These are phyloP conservation scores for Sphaeramia orbicularis DNA, from an alignment of 2,797 vertebrate genomes.

Conservation along the genomic window DNA sequence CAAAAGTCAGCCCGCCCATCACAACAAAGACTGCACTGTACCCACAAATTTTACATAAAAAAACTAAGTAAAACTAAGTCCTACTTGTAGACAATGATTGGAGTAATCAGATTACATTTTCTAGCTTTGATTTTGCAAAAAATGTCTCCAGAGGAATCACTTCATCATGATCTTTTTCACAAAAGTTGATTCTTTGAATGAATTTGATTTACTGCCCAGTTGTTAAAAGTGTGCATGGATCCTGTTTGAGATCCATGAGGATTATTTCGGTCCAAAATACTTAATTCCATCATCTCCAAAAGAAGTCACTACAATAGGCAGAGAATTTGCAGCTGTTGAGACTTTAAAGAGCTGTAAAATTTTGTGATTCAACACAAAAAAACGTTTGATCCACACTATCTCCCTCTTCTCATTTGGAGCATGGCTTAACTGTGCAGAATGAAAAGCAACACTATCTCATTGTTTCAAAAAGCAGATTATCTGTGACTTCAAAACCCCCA, in stretches of 20 bases:
- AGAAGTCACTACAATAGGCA: constrained; percentile 54
- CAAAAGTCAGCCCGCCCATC: too few relatives aligned
- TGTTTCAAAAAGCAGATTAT: constrained; percentile 83
- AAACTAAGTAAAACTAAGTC: too few relatives aligned
- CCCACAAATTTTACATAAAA: too few relatives aligned
- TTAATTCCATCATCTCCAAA: constrained; percentile 64
- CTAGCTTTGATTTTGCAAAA: too few relatives aligned
- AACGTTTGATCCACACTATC: constrained; percentile 65
- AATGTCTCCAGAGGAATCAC: too few relatives aligned
- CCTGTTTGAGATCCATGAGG: constrained; percentile 48
- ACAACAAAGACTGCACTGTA: too few relatives aligned
- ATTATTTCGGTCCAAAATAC: constrained; percentile 60
- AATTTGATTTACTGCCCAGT: background rate
- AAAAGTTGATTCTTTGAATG: too few relatives aligned
- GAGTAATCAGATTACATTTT: too few relatives aligned
- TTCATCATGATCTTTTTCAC: too few relatives aligned
- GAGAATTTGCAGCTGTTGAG: constrained; percentile 57
- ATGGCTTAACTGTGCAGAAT: constrained; percentile 70
- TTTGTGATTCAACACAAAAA: constrained; percentile 64
- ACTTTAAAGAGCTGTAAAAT: constrained; percentile 67
- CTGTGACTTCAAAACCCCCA: constrained; percentile 78
- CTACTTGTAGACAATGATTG: too few relatives aligned
- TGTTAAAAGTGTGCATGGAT: constrained; percentile 29
- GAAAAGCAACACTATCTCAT: constrained; percentile 79
- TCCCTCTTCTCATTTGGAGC: constrained; percentile 66